Conservation (phyloP, 2,888 invertebrate genomes). For the Cerceris rybyensis region DNA sequence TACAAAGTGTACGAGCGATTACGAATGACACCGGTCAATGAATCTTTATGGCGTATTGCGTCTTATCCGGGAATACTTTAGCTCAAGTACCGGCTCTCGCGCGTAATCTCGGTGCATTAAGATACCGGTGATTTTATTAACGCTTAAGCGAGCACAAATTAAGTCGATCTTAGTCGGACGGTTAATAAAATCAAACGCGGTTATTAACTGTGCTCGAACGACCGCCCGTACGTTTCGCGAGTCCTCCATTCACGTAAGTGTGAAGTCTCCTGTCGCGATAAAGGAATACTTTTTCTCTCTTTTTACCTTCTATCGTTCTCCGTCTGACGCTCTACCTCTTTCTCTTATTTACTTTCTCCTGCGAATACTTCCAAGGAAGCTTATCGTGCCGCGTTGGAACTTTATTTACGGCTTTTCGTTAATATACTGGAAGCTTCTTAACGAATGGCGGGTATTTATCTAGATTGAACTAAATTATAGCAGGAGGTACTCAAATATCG, state of each 20-base stretch:
- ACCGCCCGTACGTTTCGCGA: background rate
- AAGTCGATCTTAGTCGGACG: constrained; percentile 46
- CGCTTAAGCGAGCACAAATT: constrained; percentile 52
- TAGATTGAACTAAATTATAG: background rate
- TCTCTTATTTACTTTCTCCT: too few species aligned
- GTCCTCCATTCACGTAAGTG: constrained; percentile 2
- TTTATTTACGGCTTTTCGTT: too few species aligned
- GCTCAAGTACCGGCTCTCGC: constrained; percentile 43
- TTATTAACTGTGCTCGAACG: constrained; percentile 34
- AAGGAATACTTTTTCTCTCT: background rate
- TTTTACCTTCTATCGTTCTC: too few species aligned
- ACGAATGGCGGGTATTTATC: background rate
- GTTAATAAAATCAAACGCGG: constrained; percentile 55
- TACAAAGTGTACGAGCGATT: constrained; percentile 36
- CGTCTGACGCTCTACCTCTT: too few species aligned
- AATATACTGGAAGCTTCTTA: too few species aligned
- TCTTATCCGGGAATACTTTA: constrained; percentile 43
- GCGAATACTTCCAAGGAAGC: too few species aligned
- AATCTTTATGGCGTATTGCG: constrained; percentile 21
- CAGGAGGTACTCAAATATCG: background rate
- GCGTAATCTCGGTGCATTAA: constrained; percentile 58
- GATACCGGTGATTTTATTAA: constrained; percentile 61
- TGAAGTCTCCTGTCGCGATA: background rate
- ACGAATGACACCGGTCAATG: constrained; percentile 39
- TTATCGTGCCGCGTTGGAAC: too few species aligned